Evolutionary conservation across 2,888 invertebrate genomes (phyloP).

Genomic region (Smittia sp.): DNA sequence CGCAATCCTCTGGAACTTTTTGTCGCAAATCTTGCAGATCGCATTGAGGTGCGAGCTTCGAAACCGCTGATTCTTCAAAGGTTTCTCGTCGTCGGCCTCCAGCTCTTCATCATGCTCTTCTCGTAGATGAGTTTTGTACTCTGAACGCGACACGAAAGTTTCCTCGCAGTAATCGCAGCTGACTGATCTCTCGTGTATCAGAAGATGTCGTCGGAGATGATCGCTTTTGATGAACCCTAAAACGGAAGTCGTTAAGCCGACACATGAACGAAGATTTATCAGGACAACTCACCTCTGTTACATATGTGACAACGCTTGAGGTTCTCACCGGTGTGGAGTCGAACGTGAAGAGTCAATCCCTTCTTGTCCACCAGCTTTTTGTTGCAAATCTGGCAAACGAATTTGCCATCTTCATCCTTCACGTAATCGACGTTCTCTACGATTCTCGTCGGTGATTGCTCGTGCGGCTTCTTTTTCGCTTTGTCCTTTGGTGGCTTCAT

Average conservation of each 20-base stretch:
- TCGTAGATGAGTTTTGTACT: constrained; percentile 33
- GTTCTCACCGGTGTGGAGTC: constrained; percentile 43
- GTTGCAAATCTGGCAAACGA: constrained; percentile 42
- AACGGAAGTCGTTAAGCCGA: constrained; percentile 13
- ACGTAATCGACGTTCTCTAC: constrained; percentile 22
- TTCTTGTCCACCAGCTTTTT: constrained; percentile 42
- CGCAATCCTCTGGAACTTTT: constrained; percentile 34
- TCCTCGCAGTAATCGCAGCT: constrained; percentile 38
- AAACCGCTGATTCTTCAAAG: constrained; percentile 15
- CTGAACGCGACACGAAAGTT: constrained; percentile 22
- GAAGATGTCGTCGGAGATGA: constrained; percentile 42
- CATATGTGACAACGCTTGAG: constrained; percentile 42
- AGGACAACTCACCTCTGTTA: constrained; percentile 39
- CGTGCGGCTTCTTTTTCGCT: constrained; percentile 2
- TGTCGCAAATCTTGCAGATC: constrained; percentile 42
- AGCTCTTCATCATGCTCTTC: constrained; percentile 32
- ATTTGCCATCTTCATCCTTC: constrained; percentile 39
- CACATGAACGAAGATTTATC: neutral
- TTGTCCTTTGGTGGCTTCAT: constrained; percentile 28
- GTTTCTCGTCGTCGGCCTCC: constrained; percentile 1
- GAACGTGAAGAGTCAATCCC: constrained; percentile 42
- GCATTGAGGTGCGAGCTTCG: constrained; percentile 13
- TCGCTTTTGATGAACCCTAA: constrained; percentile 43
- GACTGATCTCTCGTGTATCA: constrained; percentile 39
- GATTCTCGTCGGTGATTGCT: neutral